A percentile compares a stretch with the other conserved stretches of the same genome.
Evolutionary conservation across 2,888 invertebrate species (phyloP).

Genomic region (Odontocerum albicorne): DNA sequence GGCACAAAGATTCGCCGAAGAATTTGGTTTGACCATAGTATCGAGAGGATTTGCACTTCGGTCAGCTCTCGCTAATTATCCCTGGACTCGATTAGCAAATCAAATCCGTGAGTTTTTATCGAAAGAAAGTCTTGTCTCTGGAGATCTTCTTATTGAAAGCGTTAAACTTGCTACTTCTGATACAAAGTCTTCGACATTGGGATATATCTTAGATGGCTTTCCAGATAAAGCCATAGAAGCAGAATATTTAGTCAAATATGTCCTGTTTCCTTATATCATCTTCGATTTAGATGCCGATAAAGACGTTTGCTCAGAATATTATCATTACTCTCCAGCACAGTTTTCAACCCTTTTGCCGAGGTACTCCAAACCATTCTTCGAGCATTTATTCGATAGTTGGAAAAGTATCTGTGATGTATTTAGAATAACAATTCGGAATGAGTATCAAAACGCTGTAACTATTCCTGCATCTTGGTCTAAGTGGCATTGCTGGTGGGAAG

Average conservation of each 20-base stretch:
- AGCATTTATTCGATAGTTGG: slow-evolving; percentile 43
- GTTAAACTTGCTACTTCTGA: slow-evolving; percentile 57
- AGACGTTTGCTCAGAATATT: slow-evolving; percentile 46
- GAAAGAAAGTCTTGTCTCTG: slow-evolving; percentile 49
- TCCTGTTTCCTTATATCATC: slow-evolving; percentile 60
- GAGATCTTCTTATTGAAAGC: slow-evolving; percentile 53
- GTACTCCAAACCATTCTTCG: slow-evolving; percentile 35
- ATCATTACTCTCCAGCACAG: slow-evolving; percentile 38
- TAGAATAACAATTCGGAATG: slow-evolving; percentile 54
- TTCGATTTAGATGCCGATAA: slow-evolving; percentile 53
- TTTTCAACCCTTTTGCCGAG: not conserved
- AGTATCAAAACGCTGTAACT: slow-evolving; percentile 57
- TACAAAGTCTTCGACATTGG: slow-evolving; percentile 53
- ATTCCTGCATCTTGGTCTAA: slow-evolving; percentile 55
- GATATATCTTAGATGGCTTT: slow-evolving; percentile 66
- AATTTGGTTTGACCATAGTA: slow-evolving; percentile 57
- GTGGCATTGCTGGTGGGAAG: slow-evolving; percentile 58
- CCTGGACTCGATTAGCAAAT: slow-evolving; percentile 55
- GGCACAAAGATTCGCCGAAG: slow-evolving; percentile 55
- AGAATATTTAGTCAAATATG: slow-evolving; percentile 50
- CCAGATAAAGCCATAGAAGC: slow-evolving; percentile 57
- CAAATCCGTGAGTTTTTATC: slow-evolving; percentile 47
- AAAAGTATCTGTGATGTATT: slow-evolving; percentile 42
- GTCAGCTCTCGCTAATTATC: slow-evolving; percentile 51
- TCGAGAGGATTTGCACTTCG: slow-evolving; percentile 58